A percentile compares a stretch with the other conserved stretches of the same genome.
phyloP scores from a whole-genome alignment of 2,888 invertebrate genomes.

The Hypolimnas misippus region DNA sequence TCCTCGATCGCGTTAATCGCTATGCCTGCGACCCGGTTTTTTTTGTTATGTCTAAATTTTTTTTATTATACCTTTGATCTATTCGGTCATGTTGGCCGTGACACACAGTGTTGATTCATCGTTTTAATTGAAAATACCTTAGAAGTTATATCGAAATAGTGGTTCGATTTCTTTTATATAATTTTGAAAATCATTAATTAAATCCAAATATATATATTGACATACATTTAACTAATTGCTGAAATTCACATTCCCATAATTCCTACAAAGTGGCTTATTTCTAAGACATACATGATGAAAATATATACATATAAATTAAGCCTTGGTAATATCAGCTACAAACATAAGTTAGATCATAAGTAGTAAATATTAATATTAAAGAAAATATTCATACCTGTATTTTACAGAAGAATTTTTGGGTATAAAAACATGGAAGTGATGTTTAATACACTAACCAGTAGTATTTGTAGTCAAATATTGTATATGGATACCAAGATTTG shows the following conservation, averaged over 20 bases:
- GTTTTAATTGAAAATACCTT: not conserved
- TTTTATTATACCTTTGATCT: not conserved
- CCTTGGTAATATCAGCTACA: not conserved
- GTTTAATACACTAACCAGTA: no score
- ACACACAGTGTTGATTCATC: no score
- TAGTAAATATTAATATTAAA: not conserved
- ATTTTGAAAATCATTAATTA: not conserved
- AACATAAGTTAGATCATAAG: not conserved
- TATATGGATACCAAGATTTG: no score
- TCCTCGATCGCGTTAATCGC: slow-evolving; percentile 45
- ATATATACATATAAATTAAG: not conserved
- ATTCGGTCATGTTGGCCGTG: no score
- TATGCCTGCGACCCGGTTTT: slow-evolving; percentile 39
- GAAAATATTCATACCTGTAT: slow-evolving; percentile 2
- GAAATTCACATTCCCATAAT: not conserved
- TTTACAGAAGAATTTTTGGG: no score
- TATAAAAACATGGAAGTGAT: no score
- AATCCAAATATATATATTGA: no score
- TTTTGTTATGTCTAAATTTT: slow-evolving; percentile 4
- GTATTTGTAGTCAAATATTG: no score
- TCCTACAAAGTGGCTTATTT: not conserved
- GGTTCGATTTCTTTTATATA: not conserved
- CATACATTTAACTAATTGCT: not conserved
- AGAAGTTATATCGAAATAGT: not conserved
- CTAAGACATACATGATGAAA: not conserved